phyloP scores from a whole-genome alignment of 2,888 invertebrate species.

The Agriopis leucophaearia region DNA sequence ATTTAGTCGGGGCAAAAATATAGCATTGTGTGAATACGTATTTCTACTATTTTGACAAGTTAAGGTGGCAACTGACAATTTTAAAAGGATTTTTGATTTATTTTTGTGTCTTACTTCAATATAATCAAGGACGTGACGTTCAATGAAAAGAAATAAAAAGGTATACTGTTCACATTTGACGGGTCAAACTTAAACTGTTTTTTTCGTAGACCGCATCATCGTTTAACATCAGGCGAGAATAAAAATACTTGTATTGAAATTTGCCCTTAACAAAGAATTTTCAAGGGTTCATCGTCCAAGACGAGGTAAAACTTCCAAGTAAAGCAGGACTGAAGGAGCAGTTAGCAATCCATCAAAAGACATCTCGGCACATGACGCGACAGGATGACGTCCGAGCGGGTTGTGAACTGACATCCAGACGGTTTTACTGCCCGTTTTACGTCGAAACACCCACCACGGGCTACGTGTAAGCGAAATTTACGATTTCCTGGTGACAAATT shows the following conservation, averaged over 20 bases:
- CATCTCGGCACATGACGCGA: conserved; percentile 55
- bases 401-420: conserved; percentile 62
- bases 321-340: conserved; percentile 39
- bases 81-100: too few relatives aligned
- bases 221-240: too few relatives aligned
- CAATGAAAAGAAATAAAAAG: too few relatives aligned
- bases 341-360: conserved; percentile 61
- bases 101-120: too few relatives aligned
- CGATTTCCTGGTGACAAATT: conserved; percentile 78
- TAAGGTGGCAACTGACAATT: too few relatives aligned
- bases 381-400: conserved; percentile 54
- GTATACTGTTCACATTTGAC: too few relatives aligned
- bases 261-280: too few relatives aligned
- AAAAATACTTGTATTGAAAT: too few relatives aligned
- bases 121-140: too few relatives aligned
- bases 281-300: conserved; percentile 3
- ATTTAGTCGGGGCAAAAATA: neutral
- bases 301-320: conserved; percentile 1
- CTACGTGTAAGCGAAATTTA: conserved; percentile 76
- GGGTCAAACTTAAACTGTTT: too few relatives aligned
- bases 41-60: neutral
- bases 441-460: conserved; percentile 58
- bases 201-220: too few relatives aligned
- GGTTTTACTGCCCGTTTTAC: conserved; percentile 74
- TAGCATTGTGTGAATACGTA: neutral